Base-by-base conservation (phyloP, 2,888 invertebrate species). In the Pachymerium ferrugineum region DNA sequence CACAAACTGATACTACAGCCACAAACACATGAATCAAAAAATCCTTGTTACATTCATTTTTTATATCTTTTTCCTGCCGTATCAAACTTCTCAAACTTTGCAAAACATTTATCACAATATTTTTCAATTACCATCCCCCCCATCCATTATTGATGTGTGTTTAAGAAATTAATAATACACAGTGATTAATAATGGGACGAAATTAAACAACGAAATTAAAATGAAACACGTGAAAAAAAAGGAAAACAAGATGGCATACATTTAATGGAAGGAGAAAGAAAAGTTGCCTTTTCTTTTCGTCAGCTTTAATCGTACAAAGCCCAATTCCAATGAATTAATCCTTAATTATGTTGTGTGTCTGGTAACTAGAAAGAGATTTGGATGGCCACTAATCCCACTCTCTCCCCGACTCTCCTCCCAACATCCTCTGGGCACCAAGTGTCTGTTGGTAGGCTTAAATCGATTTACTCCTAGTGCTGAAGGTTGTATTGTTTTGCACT, bases 251-350 rank as follows among this genome's bases (percentile, higher is more conserved):
- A n/a, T 38, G 38, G 8, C 38, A 12, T 3, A n/a, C 8, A 8
- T 8, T 1, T n/a, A 47, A 22, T 47, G 47, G 8, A 47, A 22
- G 47, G n/a, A n/a, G n/a, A n/a, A n/a, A n/a, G n/a, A n/a, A n/a
- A n/a, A n/a, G n/a, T n/a, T n/a, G n/a, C n/a, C 47, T 19, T 16
- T 47, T 47, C 22, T 22, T 47, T 16, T 47, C 47, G 47, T 47
- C 47, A 47, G 47, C 47, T 47, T 47, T 47, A 47, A 47, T 8
- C 10, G 16, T 8, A 4, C 47, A 19, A 47, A 47, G 47, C 47
- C 47, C 47, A 47, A 47, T 47, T 47, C 47, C 47, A 47, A 47
- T 47, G 47, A 47, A 47, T 47, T 47, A 47, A 47, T 47, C 47
- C 47, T 47, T 47, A 47, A 47, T 47, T 47, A 47, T 47, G 47